Evolutionary conservation across 30 jellyfish, hydroid and myxozoan genomes (phyloP).

Genomic region (Rhopilema esculentum): DNA sequence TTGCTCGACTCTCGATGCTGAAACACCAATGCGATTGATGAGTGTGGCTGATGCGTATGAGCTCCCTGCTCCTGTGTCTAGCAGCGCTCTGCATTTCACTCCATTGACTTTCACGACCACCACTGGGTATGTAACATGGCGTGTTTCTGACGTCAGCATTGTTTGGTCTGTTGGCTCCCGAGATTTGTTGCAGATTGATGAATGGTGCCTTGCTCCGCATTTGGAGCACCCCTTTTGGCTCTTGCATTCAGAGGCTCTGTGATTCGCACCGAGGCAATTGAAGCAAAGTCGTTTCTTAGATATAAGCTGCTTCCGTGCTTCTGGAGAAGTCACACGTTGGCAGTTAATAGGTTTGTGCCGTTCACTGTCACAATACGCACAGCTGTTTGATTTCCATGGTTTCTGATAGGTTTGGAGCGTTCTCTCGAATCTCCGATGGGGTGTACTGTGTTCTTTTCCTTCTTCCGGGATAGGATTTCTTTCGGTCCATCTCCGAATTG

Average conservation of each 20-base stretch:
- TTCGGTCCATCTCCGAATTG: too few species aligned
- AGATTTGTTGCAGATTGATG: slow-evolving; percentile 53
- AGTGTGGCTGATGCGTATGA: slow-evolving; percentile 38
- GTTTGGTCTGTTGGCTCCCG: slow-evolving; percentile 3
- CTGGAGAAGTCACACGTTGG: too few species aligned
- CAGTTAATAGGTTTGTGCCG: too few species aligned
- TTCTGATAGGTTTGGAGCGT: slow-evolving; percentile 5
- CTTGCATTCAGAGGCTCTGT: slow-evolving; percentile 48
- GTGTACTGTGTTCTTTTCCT: background rate
- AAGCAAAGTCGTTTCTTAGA: slow-evolving; percentile 20
- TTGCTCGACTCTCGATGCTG: too few species aligned
- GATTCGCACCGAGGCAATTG: slow-evolving; percentile 26
- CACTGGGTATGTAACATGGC: slow-evolving; percentile 41
- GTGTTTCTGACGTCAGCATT: slow-evolving; percentile 21
- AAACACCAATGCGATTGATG: too few species aligned
- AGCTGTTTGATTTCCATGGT: too few species aligned
- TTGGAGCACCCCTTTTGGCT: slow-evolving; percentile 47
- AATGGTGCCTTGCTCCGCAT: too few species aligned
- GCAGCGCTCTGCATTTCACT: slow-evolving; percentile 43
- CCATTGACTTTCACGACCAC: slow-evolving; percentile 61
- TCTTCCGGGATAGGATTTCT: background rate
- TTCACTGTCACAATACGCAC: too few species aligned
- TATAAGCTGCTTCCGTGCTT: slow-evolving; percentile 4
- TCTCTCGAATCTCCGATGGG: background rate
- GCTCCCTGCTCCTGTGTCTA: slow-evolving; percentile 71